These are phyloP conservation scores for Penaeus vannamei DNA, from an alignment of 1,140 invertebrate species.

Conservation along the genomic window DNA sequence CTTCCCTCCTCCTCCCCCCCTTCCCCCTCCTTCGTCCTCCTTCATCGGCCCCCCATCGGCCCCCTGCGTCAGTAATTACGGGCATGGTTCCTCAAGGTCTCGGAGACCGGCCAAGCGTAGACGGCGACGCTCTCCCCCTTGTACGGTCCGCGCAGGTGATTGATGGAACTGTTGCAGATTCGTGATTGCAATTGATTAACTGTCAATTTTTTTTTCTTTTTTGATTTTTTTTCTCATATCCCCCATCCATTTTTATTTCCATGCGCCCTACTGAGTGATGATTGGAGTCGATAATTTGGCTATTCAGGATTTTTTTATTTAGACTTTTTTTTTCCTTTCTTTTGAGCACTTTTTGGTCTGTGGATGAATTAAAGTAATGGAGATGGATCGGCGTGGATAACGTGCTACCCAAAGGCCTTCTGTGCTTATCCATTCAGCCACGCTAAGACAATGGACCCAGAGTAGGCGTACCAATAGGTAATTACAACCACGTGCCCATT, in stretches of 20 bases:
- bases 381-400: neutral
- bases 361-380: slow-evolving; percentile 12
- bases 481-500: too few species aligned
- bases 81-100: slow-evolving; percentile 9
- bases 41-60: neutral
- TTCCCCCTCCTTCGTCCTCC: neutral
- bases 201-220: slow-evolving; percentile 34
- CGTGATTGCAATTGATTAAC: slow-evolving; percentile 54
- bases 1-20: too few species aligned
- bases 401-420: neutral
- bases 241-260: neutral
- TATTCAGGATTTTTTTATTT: too few species aligned
- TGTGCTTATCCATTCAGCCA: neutral
- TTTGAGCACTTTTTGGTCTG: slow-evolving; percentile 15
- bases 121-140: neutral
- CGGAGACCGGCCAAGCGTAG: slow-evolving; percentile 4
- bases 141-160: slow-evolving; percentile 37
- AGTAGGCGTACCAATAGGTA: too few species aligned
- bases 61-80: slow-evolving; percentile 25
- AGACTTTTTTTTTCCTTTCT: neutral
- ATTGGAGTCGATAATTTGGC: too few species aligned
- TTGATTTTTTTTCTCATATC: neutral
- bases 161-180: slow-evolving; percentile 52
- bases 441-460: too few species aligned
- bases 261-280: too few species aligned